Evolutionary conservation across 2,888 invertebrate genomes (phyloP).

Genomic region (Drosophila affinis): DNA sequence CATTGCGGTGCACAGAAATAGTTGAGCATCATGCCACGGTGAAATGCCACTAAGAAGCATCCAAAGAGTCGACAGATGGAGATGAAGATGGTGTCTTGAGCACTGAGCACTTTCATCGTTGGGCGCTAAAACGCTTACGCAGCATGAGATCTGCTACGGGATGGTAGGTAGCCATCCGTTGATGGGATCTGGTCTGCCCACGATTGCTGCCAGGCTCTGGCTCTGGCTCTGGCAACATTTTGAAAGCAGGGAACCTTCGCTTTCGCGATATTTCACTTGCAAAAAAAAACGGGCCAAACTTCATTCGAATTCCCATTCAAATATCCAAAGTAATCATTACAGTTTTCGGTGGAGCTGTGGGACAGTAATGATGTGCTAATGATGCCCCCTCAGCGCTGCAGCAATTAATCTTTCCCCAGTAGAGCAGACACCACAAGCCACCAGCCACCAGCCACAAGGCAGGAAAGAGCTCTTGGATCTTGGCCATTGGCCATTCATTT

Average conservation of each 20-base stretch:
- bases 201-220: constrained; percentile 37
- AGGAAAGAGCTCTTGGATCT: constrained; percentile 30
- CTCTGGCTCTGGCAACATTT: constrained; percentile 19
- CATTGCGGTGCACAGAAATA: constrained; percentile 63
- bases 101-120: constrained; percentile 61
- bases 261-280: constrained; percentile 25
- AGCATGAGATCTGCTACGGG: constrained; percentile 64
- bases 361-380: constrained; percentile 75
- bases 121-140: constrained; percentile 63
- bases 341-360: constrained; percentile 26
- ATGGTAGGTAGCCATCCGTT: constrained; percentile 1
- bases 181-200: constrained; percentile 6
- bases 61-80: constrained; percentile 26
- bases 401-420: constrained; percentile 66
- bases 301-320: constrained; percentile 32
- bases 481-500: constrained; percentile 1
- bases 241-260: constrained; percentile 42
- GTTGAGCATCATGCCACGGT: constrained; percentile 62
- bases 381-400: constrained; percentile 51
- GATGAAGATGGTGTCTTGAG: background rate
- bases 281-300: constrained; percentile 6
- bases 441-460: background rate
- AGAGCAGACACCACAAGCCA: constrained; percentile 21
- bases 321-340: constrained; percentile 36
- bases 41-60: constrained; percentile 43